Evolutionary conservation across 2,797 vertebrate species (phyloP), one percentile per base, ranked within the genome.

Genomic region (Platyrinchus mystaceus): DNA sequence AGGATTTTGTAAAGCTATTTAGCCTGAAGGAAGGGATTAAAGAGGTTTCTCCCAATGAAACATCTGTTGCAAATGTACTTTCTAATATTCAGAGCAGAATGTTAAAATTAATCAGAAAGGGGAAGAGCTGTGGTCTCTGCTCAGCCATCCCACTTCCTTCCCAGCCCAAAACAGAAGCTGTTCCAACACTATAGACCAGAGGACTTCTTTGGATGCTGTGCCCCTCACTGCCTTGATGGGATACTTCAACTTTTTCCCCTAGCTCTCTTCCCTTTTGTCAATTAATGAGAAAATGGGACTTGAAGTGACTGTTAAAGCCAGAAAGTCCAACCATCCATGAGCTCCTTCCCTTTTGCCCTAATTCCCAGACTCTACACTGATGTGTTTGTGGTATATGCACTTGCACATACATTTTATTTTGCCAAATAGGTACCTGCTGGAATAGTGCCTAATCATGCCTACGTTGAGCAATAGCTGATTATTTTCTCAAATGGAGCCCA

Each of bases 1-100:
- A 97, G 93, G 95, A 97, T 96, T 96, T 94, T 91, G 94, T 87
- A 96, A 96, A 97, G 94, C 96, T 96, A 94, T 96, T 96, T 95
- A 95, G 93, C 82, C 91, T 88, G 94, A 95, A 93, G 93, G 91
- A 95, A 95, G 52, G 67, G 96, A 96, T 97, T 97, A 96, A 94
- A 95, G 60, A 95, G 96, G 90, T 95, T 95, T 94, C 94, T 91
- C 85, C 60, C 81, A 74, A 32, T 91, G 89, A 96, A 95, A 95
- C 96, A 97, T 96, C 97, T 96, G 97, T 94, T 96, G 91, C 83
- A 83, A 94, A 92, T 49, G 92, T 92, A 89, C 79, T 87, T 93
- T 85, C 79, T 84, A 89, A 91, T 90, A 95, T 94, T 94, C 1
- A 0, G 83, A 95, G 78, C 74, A 63, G 68, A 93, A 96, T 50